A percentile compares a stretch with the other conserved stretches of the same genome.
Conservation (phyloP, 2,797 vertebrate species). For the Enteromius anoplus region DNA sequence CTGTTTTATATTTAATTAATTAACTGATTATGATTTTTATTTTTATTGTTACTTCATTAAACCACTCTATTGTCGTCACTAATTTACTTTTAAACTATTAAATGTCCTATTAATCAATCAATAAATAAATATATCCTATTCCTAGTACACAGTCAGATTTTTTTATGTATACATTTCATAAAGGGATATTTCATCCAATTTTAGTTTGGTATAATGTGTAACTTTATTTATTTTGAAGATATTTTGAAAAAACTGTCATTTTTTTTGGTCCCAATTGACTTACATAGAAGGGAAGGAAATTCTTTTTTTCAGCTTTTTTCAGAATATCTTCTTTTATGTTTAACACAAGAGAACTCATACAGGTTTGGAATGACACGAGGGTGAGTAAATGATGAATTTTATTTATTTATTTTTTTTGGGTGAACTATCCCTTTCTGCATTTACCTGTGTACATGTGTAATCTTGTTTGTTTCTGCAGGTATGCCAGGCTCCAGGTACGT, state of each 20-base stretch:
- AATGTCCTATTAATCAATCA: background rate
- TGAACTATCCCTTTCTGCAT: background rate
- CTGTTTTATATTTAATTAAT: background rate
- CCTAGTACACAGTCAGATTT: background rate
- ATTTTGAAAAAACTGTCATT: background rate
- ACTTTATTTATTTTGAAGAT: background rate
- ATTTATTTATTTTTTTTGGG: too few relatives aligned
- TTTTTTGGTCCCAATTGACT: background rate
- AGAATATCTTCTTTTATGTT: background rate
- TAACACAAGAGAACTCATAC: background rate
- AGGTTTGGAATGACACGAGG: background rate
- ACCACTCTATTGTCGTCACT: background rate
- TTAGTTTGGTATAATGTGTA: too few relatives aligned
- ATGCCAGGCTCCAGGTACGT: slow-evolving; percentile 46
- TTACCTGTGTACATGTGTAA: background rate
- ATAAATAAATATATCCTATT: background rate
- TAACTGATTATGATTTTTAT: background rate
- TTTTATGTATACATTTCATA: background rate
- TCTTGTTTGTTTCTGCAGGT: background rate
- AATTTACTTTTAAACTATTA: background rate
- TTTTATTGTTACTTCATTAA: background rate
- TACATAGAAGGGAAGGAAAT: background rate
- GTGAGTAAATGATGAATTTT: background rate
- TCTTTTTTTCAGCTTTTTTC: background rate
- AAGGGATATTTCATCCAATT: background rate